A percentile compares a stretch with the other conserved stretches of the same genome.
Conservation (phyloP, 2,113 vertebrate species). For the Nibea albiflora region DNA sequence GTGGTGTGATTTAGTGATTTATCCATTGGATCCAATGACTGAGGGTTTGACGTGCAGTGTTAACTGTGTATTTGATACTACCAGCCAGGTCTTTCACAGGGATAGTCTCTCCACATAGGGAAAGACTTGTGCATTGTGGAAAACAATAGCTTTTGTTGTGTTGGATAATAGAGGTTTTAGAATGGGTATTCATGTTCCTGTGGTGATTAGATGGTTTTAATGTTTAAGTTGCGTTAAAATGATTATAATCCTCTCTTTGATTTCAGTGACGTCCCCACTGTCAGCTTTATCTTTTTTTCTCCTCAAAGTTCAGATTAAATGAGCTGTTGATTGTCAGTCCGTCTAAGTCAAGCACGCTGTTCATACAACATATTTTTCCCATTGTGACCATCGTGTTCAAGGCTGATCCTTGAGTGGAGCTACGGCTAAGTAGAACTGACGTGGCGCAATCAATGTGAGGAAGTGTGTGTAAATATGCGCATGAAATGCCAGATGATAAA, state of each 20-base stretch:
- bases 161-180: slow-evolving; percentile 77
- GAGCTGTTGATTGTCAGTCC: slow-evolving; percentile 6
- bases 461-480: slow-evolving; percentile 30
- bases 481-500: slow-evolving; percentile 57
- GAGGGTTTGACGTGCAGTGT: slow-evolving; percentile 79
- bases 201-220: slow-evolving; percentile 66
- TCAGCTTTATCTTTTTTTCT: slow-evolving; percentile 1
- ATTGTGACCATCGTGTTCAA: background rate
- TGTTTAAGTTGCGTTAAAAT: slow-evolving; percentile 64
- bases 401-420: slow-evolving; percentile 6
- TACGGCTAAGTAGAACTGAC: slow-evolving; percentile 44
- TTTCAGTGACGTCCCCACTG: slow-evolving; percentile 8
- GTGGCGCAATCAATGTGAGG: slow-evolving; percentile 11
- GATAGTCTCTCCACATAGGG: slow-evolving; percentile 72
- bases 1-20: slow-evolving; percentile 84
- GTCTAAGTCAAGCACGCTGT: background rate
- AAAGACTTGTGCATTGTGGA: slow-evolving; percentile 76
- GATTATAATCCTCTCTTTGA: slow-evolving; percentile 46
- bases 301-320: slow-evolving; percentile 37
- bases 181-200: slow-evolving; percentile 76
- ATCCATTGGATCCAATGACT: slow-evolving; percentile 81
- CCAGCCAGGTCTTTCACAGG: slow-evolving; percentile 73
- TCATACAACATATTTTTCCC: background rate
- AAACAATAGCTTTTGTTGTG: slow-evolving; percentile 84
- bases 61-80: slow-evolving; percentile 82